A percentile compares a stretch with the other conserved stretches of the same genome.
These are phyloP conservation scores for Eristalis tenax DNA, from an alignment of 2,888 invertebrate genomes.

Conservation along the genomic window DNA sequence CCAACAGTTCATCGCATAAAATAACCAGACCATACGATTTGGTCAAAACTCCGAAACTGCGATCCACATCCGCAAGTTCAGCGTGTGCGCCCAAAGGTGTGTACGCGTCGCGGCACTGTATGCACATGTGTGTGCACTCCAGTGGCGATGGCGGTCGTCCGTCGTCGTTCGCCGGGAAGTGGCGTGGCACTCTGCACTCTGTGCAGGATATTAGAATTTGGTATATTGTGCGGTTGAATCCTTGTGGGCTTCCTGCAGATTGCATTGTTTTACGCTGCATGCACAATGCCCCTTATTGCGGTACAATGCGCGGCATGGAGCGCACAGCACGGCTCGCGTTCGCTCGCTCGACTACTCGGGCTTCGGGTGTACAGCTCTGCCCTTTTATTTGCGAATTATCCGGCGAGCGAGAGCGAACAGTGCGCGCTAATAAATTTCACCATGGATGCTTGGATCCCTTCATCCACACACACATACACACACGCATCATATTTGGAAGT, in stretches of 20 bases:
- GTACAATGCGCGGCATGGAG: conserved; percentile 8
- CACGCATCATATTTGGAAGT: conserved; percentile 52
- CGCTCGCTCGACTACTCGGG: not conserved
- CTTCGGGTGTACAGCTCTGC: conserved; percentile 14
- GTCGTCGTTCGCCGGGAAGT: conserved; percentile 23
- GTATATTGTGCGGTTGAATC: conserved; percentile 64
- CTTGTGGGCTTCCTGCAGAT: conserved; percentile 66
- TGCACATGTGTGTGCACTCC: not conserved
- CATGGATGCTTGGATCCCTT: conserved; percentile 50
- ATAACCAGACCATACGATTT: conserved; percentile 49
- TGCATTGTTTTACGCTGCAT: conserved; percentile 62
- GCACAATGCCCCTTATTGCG: conserved; percentile 51
- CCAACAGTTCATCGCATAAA: conserved; percentile 53
- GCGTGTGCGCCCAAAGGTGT: conserved; percentile 45
- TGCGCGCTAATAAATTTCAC: conserved; percentile 65
- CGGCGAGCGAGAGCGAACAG: conserved; percentile 30
- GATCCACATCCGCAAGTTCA: conserved; percentile 42
- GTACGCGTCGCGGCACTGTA: not conserved
- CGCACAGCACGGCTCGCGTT: not conserved
- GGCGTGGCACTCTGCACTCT: conserved; percentile 23
- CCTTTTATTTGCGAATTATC: conserved; percentile 68
- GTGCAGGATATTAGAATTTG: conserved; percentile 63
- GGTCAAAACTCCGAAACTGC: conserved; percentile 45
- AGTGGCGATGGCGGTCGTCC: conserved; percentile 1
- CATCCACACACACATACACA: not conserved